Percentiles rank a stretch among this genome's conserved stretches.
Conservation (phyloP, 2,113 vertebrate species). For the Pseudopipra pipra region DNA sequence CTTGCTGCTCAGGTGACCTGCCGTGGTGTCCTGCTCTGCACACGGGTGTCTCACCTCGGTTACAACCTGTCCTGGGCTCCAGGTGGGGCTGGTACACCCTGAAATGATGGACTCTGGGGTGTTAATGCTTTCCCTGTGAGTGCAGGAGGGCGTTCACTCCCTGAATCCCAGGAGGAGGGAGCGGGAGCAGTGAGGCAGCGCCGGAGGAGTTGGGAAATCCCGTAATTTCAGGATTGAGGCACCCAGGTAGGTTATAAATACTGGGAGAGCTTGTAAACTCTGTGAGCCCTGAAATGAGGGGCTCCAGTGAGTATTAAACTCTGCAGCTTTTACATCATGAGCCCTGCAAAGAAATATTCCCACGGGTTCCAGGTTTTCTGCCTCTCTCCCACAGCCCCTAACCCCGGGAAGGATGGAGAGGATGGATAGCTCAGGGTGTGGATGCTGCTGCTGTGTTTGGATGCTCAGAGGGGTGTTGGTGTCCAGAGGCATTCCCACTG, state of each 20-base stretch:
- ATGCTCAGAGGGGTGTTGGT: background rate
- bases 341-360: background rate
- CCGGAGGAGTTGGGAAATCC: background rate
- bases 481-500: background rate
- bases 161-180: rapidly evolving
- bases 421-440: rapidly evolving
- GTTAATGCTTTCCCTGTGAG: background rate
- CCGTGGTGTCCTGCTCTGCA: background rate
- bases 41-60: background rate
- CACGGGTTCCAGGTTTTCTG: background rate
- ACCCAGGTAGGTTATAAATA: constrained; percentile 5
- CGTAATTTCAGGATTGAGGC: background rate
- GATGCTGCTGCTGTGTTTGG: rapidly evolving
- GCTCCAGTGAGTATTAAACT: constrained; percentile 10
- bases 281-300: constrained; percentile 27
- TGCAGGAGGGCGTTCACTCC: rapidly evolving
- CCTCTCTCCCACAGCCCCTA: background rate
- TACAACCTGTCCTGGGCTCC: background rate
- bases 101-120: background rate
- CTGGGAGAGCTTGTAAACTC: constrained; percentile 29
- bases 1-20: background rate
- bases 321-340: background rate
- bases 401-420: background rate
- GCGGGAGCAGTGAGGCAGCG: rapidly evolving
- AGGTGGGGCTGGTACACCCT: background rate